These are phyloP conservation scores for Mylabris sibirica DNA, from an alignment of 2,888 invertebrate genomes.

Conservation along the genomic window DNA sequence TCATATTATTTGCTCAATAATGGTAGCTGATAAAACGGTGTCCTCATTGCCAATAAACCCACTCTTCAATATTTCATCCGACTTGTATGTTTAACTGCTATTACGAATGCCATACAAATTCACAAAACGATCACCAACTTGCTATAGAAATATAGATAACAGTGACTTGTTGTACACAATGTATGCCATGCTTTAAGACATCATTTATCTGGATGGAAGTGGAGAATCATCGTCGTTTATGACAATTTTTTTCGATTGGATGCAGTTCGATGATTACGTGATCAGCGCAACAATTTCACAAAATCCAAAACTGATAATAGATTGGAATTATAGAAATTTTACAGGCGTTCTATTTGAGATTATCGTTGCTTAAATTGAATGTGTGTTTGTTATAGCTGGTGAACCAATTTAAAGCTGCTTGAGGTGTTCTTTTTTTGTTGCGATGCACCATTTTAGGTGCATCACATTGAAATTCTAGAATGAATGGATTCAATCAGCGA, in stretches of 20 bases:
- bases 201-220: slow-evolving; percentile 12
- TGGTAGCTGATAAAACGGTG: slow-evolving; percentile 20
- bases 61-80: slow-evolving; percentile 19
- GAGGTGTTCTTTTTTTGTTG: too few species aligned
- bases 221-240: not conserved
- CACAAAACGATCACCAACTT: slow-evolving; percentile 20
- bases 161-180: not conserved
- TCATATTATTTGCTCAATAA: slow-evolving; percentile 23
- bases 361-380: too few species aligned
- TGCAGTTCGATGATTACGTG: slow-evolving; percentile 17
- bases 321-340: not conserved
- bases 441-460: too few species aligned
- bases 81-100: slow-evolving; percentile 1
- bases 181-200: slow-evolving; percentile 5
- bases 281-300: not conserved
- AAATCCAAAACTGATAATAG: slow-evolving; percentile 5
- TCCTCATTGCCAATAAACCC: slow-evolving; percentile 22
- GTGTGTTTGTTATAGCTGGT: not conserved
- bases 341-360: not conserved
- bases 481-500: slow-evolving; percentile 7
- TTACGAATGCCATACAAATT: slow-evolving; percentile 27
- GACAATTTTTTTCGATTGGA: slow-evolving; percentile 16
- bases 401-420: not conserved
- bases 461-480: not conserved
- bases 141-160: slow-evolving; percentile 9